Conservation (phyloP, 2,888 invertebrate genomes). For the Cryptosula pallasiana region DNA sequence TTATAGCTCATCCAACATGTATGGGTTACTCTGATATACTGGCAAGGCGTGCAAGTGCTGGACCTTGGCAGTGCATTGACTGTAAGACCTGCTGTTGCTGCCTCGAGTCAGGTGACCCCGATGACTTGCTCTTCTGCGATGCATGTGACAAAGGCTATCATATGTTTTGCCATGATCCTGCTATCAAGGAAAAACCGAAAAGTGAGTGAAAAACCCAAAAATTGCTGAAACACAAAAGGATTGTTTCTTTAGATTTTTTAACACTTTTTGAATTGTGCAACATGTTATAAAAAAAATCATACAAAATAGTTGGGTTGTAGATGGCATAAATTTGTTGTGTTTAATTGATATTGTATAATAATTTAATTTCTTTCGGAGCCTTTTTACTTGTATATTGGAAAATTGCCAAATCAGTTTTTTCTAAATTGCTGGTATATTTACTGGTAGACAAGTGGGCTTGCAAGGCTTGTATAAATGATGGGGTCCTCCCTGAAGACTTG, state of each 20-base stretch:
- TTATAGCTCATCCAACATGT: constrained; percentile 57
- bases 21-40: constrained; percentile 55
- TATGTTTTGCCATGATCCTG: constrained; percentile 70
- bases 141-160: constrained; percentile 82
- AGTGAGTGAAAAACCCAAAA: constrained; percentile 47
- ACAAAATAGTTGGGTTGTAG: too few relatives aligned
- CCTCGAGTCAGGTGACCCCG: constrained; percentile 62
- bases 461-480: background rate
- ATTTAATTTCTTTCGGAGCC: too few relatives aligned
- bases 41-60: constrained; percentile 47
- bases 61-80: constrained; percentile 77
- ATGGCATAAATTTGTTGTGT: too few relatives aligned
- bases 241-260: too few relatives aligned
- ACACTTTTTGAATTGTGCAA: too few relatives aligned
- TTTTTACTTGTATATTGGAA: too few relatives aligned
- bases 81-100: constrained; percentile 82
- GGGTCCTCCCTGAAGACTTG: background rate
- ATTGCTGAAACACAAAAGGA: too few relatives aligned
- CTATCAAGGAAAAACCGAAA: constrained; percentile 49
- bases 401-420: too few relatives aligned
- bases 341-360: too few relatives aligned
- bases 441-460: constrained; percentile 14
- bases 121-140: constrained; percentile 70
- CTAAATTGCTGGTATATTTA: too few relatives aligned
- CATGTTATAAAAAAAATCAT: too few relatives aligned